Conservation (phyloP, 1,140 invertebrate genomes). For the Popillia japonica region DNA sequence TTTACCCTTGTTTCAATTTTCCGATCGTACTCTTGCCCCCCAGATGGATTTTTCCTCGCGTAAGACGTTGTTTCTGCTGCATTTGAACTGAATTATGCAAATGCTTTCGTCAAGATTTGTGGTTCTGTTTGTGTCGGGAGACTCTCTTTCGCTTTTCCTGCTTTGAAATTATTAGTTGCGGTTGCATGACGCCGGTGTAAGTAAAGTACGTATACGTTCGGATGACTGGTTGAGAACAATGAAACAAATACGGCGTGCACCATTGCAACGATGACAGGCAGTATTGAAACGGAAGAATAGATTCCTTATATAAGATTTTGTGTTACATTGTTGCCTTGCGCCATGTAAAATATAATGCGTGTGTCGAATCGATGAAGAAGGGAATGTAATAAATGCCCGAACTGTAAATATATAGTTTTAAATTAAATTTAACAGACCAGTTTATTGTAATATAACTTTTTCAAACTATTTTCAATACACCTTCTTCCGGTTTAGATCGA, state of each 20-base stretch:
- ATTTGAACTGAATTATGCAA: slow-evolving; percentile 35
- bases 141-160: slow-evolving; percentile 26
- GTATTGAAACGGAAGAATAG: slow-evolving; percentile 3
- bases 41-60: neutral
- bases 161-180: slow-evolving; percentile 25
- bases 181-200: slow-evolving; percentile 3
- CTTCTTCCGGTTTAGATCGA: neutral
- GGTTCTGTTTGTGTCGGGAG: slow-evolving; percentile 19
- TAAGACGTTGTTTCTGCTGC: slow-evolving; percentile 4
- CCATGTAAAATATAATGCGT: neutral
- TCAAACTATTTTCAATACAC: neutral
- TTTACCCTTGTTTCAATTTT: neutral
- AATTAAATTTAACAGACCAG: too few species aligned
- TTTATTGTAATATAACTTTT: neutral
- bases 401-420: too few species aligned
- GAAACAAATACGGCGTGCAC: slow-evolving; percentile 17
- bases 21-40: neutral
- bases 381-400: too few species aligned
- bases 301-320: slow-evolving; percentile 4
- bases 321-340: neutral
- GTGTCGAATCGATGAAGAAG: neutral
- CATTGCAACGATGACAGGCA: slow-evolving; percentile 18
- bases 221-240: slow-evolving; percentile 31
- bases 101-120: slow-evolving; percentile 28
- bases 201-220: neutral